Evolutionary conservation across 2,113 vertebrate species (phyloP).

Genomic region (Agapornis roseicollis): DNA sequence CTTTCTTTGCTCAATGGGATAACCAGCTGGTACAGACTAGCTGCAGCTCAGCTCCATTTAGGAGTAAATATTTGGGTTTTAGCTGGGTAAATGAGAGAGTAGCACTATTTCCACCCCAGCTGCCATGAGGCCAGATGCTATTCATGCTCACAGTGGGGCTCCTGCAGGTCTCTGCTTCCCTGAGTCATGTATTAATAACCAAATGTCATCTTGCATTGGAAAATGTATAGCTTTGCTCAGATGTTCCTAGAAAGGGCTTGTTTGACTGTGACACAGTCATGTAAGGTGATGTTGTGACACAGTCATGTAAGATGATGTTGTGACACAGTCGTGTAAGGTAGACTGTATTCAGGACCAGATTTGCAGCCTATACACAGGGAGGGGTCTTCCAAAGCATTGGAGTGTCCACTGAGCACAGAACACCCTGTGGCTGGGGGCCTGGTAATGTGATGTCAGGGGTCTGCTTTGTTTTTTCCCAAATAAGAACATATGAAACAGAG

Average conservation of each 20-base stretch:
- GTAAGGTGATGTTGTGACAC: not conserved
- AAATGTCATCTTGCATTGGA: not conserved
- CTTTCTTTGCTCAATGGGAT: constrained; percentile 43
- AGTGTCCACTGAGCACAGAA: not conserved
- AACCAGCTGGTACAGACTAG: not conserved
- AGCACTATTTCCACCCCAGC: not conserved
- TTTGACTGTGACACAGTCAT: not conserved
- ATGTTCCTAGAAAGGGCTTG: not conserved
- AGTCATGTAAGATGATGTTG: not conserved
- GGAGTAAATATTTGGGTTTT: constrained; percentile 49
- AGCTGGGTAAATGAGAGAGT: not conserved
- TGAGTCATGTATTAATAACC: not conserved
- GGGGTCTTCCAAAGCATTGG: not conserved
- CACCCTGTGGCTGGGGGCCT: not conserved
- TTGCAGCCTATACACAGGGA: not conserved
- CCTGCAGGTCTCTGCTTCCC: not conserved
- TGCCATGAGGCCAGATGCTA: not conserved
- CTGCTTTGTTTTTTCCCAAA: not conserved
- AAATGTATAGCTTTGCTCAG: not conserved
- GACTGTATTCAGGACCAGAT: not conserved
- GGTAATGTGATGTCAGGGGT: not conserved
- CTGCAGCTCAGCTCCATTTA: constrained; percentile 3
- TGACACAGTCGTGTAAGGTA: too few species aligned
- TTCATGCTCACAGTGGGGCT: not conserved
- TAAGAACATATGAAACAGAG: not conserved